Conservation (phyloP, 2,797 vertebrate species). For the Mus caroli region DNA sequence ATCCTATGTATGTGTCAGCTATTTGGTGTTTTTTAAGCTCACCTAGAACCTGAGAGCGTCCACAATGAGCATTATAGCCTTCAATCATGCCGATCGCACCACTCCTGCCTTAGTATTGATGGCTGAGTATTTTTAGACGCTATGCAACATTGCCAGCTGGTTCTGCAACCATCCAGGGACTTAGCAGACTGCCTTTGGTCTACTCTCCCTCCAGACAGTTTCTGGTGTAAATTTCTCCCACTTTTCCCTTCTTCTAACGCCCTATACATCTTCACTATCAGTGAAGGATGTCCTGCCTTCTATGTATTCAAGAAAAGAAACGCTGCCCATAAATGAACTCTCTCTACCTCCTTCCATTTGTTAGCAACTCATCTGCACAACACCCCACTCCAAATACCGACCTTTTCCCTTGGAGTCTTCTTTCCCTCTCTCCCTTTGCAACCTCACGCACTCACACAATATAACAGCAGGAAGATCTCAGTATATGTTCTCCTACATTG, state of each 20-base stretch:
- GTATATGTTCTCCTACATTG: not conserved
- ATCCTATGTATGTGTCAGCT: not conserved
- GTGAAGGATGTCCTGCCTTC: not conserved
- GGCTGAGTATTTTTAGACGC: not conserved
- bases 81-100: not conserved
- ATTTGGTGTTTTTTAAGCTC: conserved; percentile 34
- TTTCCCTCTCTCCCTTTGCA: not conserved
- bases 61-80: not conserved
- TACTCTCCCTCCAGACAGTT: not conserved
- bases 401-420: not conserved
- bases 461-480: not conserved
- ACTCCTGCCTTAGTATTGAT: not conserved
- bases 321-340: not conserved
- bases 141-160: not conserved
- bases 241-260: not conserved
- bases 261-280: not conserved
- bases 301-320: conserved; percentile 9
- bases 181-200: not conserved
- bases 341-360: not conserved
- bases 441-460: not conserved
- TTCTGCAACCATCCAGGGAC: not conserved
- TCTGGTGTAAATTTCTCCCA: conserved; percentile 10
- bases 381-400: not conserved
- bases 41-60: not conserved
- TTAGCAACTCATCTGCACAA: not conserved